A percentile compares a stretch with the other conserved stretches of the same genome.
These are phyloP conservation scores for Nasua narica DNA, from an alignment of 2,797 vertebrate genomes.

Conservation along the genomic window DNA sequence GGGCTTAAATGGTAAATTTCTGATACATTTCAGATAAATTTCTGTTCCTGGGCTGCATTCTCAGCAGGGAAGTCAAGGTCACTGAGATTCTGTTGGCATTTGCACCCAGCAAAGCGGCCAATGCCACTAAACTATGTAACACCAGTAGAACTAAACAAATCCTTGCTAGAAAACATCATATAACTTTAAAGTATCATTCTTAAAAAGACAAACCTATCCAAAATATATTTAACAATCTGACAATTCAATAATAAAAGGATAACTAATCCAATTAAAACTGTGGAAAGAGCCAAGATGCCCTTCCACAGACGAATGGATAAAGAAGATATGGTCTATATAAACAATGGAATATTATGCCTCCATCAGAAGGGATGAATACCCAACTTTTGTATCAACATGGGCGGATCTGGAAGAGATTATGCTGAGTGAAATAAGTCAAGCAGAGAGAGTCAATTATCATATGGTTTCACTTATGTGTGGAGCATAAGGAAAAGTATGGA, in stretches of 20 bases:
- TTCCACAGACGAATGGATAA: too few relatives aligned
- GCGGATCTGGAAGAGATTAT: too few relatives aligned
- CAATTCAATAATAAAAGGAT: conserved; percentile 7
- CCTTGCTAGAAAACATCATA: conserved; percentile 45
- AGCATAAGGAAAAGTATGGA: too few relatives aligned
- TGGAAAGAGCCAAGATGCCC: too few relatives aligned
- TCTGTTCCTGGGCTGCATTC: conserved; percentile 51
- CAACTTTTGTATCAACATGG: too few relatives aligned
- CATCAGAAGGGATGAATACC: too few relatives aligned
- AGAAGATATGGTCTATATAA: too few relatives aligned
- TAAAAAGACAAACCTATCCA: background rate
- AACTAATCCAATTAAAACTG: background rate
- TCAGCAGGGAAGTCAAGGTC: conserved; percentile 76
- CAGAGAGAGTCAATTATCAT: too few relatives aligned
- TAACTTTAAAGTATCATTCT: conserved; percentile 33
- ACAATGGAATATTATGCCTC: too few relatives aligned
- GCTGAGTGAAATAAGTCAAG: too few relatives aligned
- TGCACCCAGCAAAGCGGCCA: conserved; percentile 50
- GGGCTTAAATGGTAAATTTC: conserved; percentile 49
- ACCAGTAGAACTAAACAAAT: conserved; percentile 13
- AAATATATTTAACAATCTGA: conserved; percentile 9
- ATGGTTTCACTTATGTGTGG: too few relatives aligned
- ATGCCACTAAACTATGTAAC: conserved; percentile 64
- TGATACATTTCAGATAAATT: conserved; percentile 71
- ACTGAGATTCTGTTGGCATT: conserved; percentile 69